Evolutionary conservation across 2,888 invertebrate species (phyloP), one percentile per base, ranked within the genome.

Genomic region (Polylopha cassiicola): DNA sequence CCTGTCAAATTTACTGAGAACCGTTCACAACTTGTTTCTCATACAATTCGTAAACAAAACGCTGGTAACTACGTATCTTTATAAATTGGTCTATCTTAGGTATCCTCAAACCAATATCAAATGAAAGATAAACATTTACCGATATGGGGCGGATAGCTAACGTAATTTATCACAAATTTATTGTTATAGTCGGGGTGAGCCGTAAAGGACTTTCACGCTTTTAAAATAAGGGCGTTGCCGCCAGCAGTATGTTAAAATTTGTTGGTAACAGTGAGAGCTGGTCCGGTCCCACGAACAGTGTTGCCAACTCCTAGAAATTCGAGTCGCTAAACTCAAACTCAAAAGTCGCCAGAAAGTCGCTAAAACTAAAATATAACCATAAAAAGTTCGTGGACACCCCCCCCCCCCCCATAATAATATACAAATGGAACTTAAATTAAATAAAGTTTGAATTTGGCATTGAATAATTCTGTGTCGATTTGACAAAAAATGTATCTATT

Each of bases 101-200:
- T 50, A 42, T 54, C 55, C 50, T 57, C 55, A 50, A 63, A 65
- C 63, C 65, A 64, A 62, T 58, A 60, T 64, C 45, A 54, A 56
- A 59, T 50, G 51, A 48, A 50, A 56, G 64, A 68, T 62, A 65
- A 62, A 64, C 56, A 57, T 53, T 44, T 34, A 57, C 53, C 57
- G 62, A 67, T 65, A 65, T 55, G 57, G 58, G 48, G 63, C 65
- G 67, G 55, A 55, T 50, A 55, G 50, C 63, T 63, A 58, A 62
- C 58, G 58, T 62, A 62, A 64, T 59, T 47, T 55, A 48, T 44
- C 33, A 51, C 47, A 47, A 43, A 53, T 46, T 52, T 48, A 41
- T 26, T 17, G 23, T 16, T 37, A 17, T 31, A 4, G 15, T n/a
- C 29, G 3, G 43, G 42, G 33, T 46, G 50, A 41, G 28, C 37